These are phyloP conservation scores for Anguilla pacifica DNA, from an alignment of 2,797 vertebrate genomes.

Conservation along the genomic window DNA sequence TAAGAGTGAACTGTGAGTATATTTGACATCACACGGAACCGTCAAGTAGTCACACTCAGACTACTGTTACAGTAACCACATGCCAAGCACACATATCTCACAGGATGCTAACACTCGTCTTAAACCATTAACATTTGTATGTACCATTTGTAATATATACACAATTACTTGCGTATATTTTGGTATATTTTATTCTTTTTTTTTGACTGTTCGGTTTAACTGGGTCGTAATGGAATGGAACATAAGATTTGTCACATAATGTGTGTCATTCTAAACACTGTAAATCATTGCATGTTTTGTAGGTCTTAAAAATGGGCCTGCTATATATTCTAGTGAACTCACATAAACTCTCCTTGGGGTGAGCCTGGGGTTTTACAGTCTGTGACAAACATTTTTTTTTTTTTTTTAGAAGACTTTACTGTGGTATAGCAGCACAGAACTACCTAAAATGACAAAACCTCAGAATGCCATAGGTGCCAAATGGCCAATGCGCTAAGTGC, in stretches of 20 bases:
- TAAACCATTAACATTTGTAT: neutral
- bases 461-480: neutral
- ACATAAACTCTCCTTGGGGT: neutral
- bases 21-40: slow-evolving; percentile 55
- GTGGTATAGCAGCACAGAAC: neutral
- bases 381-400: neutral
- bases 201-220: neutral
- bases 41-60: slow-evolving; percentile 51
- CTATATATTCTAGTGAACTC: neutral
- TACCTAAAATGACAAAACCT: neutral
- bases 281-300: neutral
- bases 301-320: neutral
- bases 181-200: neutral
- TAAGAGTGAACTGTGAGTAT: slow-evolving; percentile 44
- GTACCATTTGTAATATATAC: neutral
- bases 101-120: neutral
- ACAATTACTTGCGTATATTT: neutral
- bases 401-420: neutral
- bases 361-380: neutral
- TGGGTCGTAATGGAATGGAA: neutral
- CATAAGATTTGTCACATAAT: neutral
- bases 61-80: slow-evolving; percentile 48
- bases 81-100: slow-evolving; percentile 36
- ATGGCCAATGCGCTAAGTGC: neutral
- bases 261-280: neutral